Evolutionary conservation across 2,888 invertebrate genomes (phyloP), one percentile per base, ranked within the genome.

Genomic region (Scaptomyza cyrtandrae): DNA sequence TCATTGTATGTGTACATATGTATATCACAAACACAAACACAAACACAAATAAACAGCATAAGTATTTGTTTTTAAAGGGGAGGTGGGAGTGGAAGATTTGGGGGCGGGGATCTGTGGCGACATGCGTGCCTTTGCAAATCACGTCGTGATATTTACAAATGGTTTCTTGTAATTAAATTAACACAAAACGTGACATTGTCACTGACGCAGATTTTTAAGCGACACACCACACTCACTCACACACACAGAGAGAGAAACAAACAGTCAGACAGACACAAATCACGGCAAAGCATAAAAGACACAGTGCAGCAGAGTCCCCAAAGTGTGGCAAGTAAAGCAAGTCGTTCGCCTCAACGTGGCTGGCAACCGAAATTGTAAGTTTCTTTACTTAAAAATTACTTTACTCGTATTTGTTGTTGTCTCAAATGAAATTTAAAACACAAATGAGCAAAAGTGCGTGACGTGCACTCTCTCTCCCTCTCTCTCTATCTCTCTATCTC

Each of bases 131-230:
- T 80, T 80, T 74, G 80, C 87, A 86, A 86, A 85, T 84, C 85
- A 85, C 86, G 85, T 85, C 87, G 80, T 80, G 80, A 86, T 85
- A 85, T 85, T 85, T 85, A 85, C 85, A 85, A 85, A 85, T 85
- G 85, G 84, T 85, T 86, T 86, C 84, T 85, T 85, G 85, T 85
- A 85, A 85, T 85, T 85, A 86, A 85, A 85, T 85, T 85, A 86
- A 85, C 85, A 85, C 87, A 85, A 85, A 86, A 85, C 85, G 85
- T 85, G 85, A 85, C 85, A 85, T 86, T 86, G 87, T 78, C 87
- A 86, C 85, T 85, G 85, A 72, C 75, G 78, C 80, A 84, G 84
- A 86, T 84, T 85, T 86, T 85, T 81, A 86, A 86, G 82, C 78
- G 72, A 72, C 79, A 65, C 43, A 62, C 50, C 48, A 49, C 43